Evolutionary conservation across 2,888 invertebrate genomes (phyloP).

Genomic region (Sarcophaga variegata): DNA sequence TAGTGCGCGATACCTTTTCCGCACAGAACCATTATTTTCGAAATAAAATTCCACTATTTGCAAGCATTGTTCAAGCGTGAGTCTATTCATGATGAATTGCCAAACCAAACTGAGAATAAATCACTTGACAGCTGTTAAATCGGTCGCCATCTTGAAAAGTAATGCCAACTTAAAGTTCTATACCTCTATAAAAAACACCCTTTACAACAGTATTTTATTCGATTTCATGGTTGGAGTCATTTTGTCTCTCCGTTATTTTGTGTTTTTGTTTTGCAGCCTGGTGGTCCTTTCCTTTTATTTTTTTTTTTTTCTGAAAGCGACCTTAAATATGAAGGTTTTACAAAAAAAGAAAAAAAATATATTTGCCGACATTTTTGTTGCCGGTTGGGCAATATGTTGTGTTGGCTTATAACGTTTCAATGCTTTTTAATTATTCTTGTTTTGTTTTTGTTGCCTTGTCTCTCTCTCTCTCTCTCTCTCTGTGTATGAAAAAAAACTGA

Average conservation of each 20-base stretch:
- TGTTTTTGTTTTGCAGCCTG: constrained; percentile 16
- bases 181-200: too few species aligned
- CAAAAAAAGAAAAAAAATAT: not conserved
- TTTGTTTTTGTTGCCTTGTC: constrained; percentile 28
- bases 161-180: too few species aligned
- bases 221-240: constrained; percentile 60
- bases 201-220: constrained; percentile 46
- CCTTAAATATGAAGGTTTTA: constrained; percentile 56
- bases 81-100: too few species aligned
- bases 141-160: too few species aligned
- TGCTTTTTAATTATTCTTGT: constrained; percentile 41
- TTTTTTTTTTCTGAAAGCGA: constrained; percentile 33
- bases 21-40: too few species aligned
- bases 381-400: not conserved
- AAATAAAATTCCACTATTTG: too few species aligned
- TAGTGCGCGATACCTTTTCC: too few species aligned
- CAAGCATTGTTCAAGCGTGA: too few species aligned
- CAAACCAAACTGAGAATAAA: too few species aligned
- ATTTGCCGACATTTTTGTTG: not conserved
- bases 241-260: not conserved
- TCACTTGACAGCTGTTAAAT: too few species aligned
- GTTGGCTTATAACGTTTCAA: constrained; percentile 45
- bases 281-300: constrained; percentile 32
- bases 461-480: too few species aligned
- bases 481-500: not conserved